phyloP scores from a whole-genome alignment of 2,113 vertebrate species.

The Pipra filicauda region DNA sequence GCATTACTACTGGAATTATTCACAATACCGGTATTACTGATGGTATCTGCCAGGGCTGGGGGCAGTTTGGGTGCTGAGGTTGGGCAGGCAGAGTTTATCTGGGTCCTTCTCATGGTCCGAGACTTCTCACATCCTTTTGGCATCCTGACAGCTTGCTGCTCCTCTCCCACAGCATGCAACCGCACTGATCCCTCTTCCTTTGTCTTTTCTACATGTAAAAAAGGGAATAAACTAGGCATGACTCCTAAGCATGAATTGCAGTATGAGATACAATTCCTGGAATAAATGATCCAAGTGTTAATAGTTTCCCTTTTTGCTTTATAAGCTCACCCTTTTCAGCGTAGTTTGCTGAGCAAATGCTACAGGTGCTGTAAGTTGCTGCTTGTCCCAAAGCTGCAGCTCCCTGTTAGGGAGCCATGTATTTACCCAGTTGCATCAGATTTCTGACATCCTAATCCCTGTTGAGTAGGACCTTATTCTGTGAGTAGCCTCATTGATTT shows the following conservation, averaged over 20 bases:
- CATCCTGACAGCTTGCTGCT: neutral
- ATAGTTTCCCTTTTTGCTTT: neutral
- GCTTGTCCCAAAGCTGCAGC: neutral
- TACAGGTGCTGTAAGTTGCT: neutral
- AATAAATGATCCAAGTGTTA: neutral
- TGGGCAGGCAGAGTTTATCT: neutral
- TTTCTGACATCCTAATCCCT: neutral
- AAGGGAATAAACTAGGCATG: neutral
- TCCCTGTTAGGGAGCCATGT: neutral
- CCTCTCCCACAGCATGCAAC: rapidly evolving
- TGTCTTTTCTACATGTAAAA: neutral
- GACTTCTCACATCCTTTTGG: neutral
- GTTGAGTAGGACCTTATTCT: neutral
- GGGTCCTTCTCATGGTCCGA: neutral
- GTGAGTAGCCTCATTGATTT: neutral
- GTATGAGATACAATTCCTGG: neutral
- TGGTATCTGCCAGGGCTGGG: neutral
- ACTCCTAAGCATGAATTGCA: neutral
- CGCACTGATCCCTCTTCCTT: neutral
- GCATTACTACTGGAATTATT: no score
- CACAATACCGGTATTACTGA: no score
- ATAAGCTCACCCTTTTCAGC: neutral
- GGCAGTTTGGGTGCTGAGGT: neutral
- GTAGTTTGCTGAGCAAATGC: neutral
- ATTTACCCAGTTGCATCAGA: neutral